Evolutionary conservation across 2,797 vertebrate genomes (phyloP), one percentile per base, ranked within the genome.

Genomic region (Chanos chanos): DNA sequence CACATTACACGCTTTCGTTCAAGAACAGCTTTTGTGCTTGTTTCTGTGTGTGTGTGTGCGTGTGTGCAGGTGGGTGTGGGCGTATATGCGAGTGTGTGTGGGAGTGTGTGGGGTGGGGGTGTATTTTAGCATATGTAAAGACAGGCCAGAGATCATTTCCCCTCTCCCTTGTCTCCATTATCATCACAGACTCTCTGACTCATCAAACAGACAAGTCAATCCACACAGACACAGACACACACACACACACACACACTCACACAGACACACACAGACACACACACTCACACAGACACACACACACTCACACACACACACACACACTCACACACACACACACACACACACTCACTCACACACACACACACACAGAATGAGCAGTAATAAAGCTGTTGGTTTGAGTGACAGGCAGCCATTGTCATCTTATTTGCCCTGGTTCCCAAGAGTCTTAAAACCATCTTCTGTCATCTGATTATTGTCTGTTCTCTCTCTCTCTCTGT

Each of bases 341-440:
- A 52, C n/a, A 13, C 50, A 18, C 27, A 39, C 50, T 39, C 16
- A 61, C 47, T 33, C 47, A 34, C 33, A 5, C 33, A 34, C n/a
- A 12, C 8, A 13, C 33, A 2, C 4, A 50, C 47, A 49, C 27
- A 31, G 47, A 50, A 52, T 48, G 27, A 48, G 45, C 56, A 55
- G 55, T 55, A 50, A 77, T 64, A 55, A 64, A 75, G 64, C 65
- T 66, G 67, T 72, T 68, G 70, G 25, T 61, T 49, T 18, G 13
- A 53, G 49, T 71, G 67, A 65, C 69, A 75, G 68, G 43, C 62
- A 54, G 58, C 70, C 71, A 65, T 70, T 70, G 64, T 65, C 65
- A 51, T 44, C 15, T 2, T 54, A 47, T 68, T 64, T 37, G 34
- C 60, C 67, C 48, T 27, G 34, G 52, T 67, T 72, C 66, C 57